A percentile compares a stretch with the other conserved stretches of the same genome.
These are phyloP conservation scores for Pseudomyrmex sp. DNA, from an alignment of 1,140 invertebrate genomes.

Conservation along the genomic window DNA sequence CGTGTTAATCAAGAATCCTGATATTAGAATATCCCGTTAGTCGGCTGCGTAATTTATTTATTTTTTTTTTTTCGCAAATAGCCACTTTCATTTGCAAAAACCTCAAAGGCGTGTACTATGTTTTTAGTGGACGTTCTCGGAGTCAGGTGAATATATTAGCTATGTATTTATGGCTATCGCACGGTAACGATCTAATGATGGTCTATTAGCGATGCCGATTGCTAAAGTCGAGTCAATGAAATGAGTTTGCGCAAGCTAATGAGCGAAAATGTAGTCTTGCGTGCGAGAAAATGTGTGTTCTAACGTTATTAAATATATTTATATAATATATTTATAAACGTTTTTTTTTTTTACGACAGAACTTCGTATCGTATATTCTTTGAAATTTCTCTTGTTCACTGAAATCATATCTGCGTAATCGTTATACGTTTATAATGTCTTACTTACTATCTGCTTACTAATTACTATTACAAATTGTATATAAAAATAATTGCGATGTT, in stretches of 20 bases:
- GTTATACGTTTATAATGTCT: too few species aligned
- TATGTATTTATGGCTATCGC: conserved; percentile 1
- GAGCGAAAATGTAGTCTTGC: background rate
- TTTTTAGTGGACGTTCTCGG: background rate
- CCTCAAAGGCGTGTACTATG: background rate
- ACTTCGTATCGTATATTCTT: too few species aligned
- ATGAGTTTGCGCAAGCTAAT: conserved; percentile 2
- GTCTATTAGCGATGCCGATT: background rate
- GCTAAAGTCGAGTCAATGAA: background rate
- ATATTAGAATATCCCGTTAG: background rate
- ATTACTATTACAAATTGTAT: too few species aligned
- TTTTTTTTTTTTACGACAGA: too few species aligned
- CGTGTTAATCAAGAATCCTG: conserved; percentile 29
- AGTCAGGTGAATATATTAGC: conserved; percentile 8
- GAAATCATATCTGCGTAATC: too few species aligned
- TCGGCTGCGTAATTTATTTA: background rate
- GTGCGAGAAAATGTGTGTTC: background rate
- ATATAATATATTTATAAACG: too few species aligned
- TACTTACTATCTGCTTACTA: too few species aligned
- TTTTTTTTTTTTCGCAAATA: conserved; percentile 1
- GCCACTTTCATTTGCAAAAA: background rate
- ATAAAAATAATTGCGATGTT: too few species aligned
- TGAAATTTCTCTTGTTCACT: too few species aligned
- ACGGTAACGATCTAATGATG: background rate
- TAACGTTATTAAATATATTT: too few species aligned